Base-by-base conservation (phyloP, 2,888 invertebrate species). In the Patella pellucida region DNA sequence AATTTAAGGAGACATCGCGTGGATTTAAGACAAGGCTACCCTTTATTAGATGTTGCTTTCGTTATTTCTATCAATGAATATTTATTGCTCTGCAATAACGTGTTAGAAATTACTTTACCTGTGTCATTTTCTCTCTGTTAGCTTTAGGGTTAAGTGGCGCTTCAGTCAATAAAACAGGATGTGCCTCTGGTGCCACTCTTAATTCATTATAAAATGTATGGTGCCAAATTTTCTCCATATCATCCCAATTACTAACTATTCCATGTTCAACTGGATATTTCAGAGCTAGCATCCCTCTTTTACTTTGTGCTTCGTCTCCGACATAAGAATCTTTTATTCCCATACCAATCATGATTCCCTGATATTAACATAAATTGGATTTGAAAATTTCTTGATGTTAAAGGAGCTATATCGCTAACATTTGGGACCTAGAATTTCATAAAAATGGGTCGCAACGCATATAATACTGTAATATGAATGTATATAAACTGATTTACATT, bases 91-190 rank as follows among this genome's bases (percentile, higher is more conserved):
- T 41, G 31, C 41, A 41, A 41, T 9, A 41, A 41, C 7, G 41
- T 41, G 9, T 41, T 41, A 41, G 41, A 41, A 41, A 41, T 9
- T 41, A 72, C 67, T 62, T 72, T 23, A 72, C 62, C 62, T 72
- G 27, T 16, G 50, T 74, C 74, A 74, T 74, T 94, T 96, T 96
- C 91, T 96, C 96, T 89, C 95, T 92, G 93, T 96, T 96, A 87
- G 95, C 95, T 91, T 96, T 96, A 83, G 96, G 96, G 92, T 96
- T 96, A 87, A 96, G 93, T 81, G 96, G 96, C 72, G 96, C 95
- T 92, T 96, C 96, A 74, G 96, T 96, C 87, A 96, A 93, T 86
- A 96, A 93, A 50, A 96, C 95, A 82, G 96, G 96, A 92, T 96
- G 96, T 91, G 96, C 96, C 91, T 96, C 90, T 76, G 90, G 91